These are phyloP conservation scores for Bombus vancouverensis DNA, from an alignment of 1,140 invertebrate genomes.

Conservation along the genomic window DNA sequence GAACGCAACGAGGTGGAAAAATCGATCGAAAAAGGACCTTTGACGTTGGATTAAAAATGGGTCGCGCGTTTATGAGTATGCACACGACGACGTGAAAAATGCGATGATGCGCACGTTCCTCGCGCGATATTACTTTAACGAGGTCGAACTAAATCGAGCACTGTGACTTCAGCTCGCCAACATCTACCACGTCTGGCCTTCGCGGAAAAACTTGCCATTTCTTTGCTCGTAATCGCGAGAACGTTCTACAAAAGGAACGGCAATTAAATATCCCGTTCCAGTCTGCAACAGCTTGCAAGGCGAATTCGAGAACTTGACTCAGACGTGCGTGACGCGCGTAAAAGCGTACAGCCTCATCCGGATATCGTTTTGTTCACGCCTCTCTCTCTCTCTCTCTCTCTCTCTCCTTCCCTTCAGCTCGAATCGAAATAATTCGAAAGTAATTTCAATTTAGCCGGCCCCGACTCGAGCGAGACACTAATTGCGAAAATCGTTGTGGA, in stretches of 20 bases:
- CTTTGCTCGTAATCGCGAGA: slow-evolving; percentile 16
- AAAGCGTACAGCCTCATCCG: background rate
- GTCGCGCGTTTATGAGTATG: background rate
- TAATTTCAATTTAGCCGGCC: slow-evolving; percentile 41
- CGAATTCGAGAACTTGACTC: background rate
- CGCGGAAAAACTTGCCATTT: slow-evolving; percentile 10
- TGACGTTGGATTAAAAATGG: slow-evolving; percentile 12
- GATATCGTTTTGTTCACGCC: background rate
- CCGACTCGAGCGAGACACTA: slow-evolving; percentile 41
- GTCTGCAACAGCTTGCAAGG: background rate
- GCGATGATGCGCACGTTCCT: slow-evolving; percentile 13
- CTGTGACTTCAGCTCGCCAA: background rate
- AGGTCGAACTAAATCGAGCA: background rate
- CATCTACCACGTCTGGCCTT: background rate
- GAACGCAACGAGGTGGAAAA: background rate
- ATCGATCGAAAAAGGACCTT: background rate
- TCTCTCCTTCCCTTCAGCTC: background rate
- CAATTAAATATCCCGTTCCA: slow-evolving; percentile 46
- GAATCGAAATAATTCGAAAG: slow-evolving; percentile 33
- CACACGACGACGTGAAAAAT: background rate
- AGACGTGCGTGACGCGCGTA: background rate
- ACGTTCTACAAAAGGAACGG: slow-evolving; percentile 7
- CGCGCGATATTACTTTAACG: slow-evolving; percentile 35
- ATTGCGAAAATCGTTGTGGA: slow-evolving; percentile 55
- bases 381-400: background rate